Base-by-base conservation (phyloP, 1,140 invertebrate species). In the Trichomalopsis sarcophagae region DNA sequence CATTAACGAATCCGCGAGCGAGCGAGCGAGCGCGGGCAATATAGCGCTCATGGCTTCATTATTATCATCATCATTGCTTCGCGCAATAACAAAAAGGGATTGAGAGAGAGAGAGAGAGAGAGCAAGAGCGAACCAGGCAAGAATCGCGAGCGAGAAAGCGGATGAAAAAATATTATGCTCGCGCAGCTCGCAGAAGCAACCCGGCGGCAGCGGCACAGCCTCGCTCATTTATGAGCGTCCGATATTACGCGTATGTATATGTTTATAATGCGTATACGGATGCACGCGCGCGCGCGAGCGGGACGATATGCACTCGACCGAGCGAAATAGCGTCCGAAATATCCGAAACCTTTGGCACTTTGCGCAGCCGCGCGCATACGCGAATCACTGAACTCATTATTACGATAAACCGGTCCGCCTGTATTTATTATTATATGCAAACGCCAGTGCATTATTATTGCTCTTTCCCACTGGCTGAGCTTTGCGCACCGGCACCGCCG, bases 301-400 rank as follows among this genome's bases (percentile, higher is more conserved):
- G 73, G 86, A 33, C 75, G 36, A 84, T 79, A 62, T 55, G 47
- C 87, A 86, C 79, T 83, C 85, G 83, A 85, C 33, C 86, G 73
- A 62, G 78, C 86, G 87, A 87, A 88, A 87, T 87, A 86, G 76
- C 80, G 75, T 69, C 84, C 79, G 85, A 87, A 88, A 87, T 75
- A 81, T 69, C 80, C 82, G n/a, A 69, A 81, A 84, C 87, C 86
- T 86, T 84, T 77, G 86, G 87, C 84, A 81, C 84, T 87, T 81
- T 81, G 78, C 82, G 69, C 69, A 27, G 78, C 78, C 55, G 50
- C 69, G 50, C 73, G 80, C 87, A 30, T 50, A 69, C 87, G 86
- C 87, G 87, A 91, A 91, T 91, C 91, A 89, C 87, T 89, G 90
- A 91, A 90, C 90, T 91, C 90, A 91, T 91, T 91, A 91, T 91